Conservation (phyloP, 2,888 invertebrate species). For the Leucoma salicis region DNA sequence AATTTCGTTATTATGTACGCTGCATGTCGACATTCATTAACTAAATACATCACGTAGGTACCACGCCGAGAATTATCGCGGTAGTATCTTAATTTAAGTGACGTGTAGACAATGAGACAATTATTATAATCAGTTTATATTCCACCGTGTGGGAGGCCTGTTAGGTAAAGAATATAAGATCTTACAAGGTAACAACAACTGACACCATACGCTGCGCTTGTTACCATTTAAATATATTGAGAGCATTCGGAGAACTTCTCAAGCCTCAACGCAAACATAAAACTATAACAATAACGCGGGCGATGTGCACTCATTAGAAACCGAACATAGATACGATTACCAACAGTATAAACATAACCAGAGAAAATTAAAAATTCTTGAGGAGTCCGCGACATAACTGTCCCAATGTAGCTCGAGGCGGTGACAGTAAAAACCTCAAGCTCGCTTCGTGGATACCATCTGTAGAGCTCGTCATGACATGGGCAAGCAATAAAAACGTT, state of each 20-base stretch:
- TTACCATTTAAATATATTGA: slow-evolving; percentile 21
- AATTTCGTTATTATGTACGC: slow-evolving; percentile 25
- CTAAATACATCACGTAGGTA: slow-evolving; percentile 48
- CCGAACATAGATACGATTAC: slow-evolving; percentile 36
- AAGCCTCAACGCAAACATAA: slow-evolving; percentile 15
- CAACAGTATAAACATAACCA: slow-evolving; percentile 38
- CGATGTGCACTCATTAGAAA: slow-evolving; percentile 33
- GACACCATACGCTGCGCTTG: slow-evolving; percentile 21
- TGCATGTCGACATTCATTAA: slow-evolving; percentile 41
- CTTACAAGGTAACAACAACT: slow-evolving; percentile 11
- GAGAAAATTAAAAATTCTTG: slow-evolving; percentile 49
- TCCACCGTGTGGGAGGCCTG: slow-evolving; percentile 28
- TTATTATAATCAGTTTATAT: slow-evolving; percentile 31
- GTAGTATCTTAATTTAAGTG: slow-evolving; percentile 38
- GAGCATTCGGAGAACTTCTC: slow-evolving; percentile 11
- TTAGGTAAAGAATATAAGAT: slow-evolving; percentile 17
- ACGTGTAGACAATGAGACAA: slow-evolving; percentile 43
- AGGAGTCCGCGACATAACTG: slow-evolving; percentile 56
- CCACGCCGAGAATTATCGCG: slow-evolving; percentile 25
- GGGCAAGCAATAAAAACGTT: slow-evolving; percentile 59
- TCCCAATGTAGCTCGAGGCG: slow-evolving; percentile 47
- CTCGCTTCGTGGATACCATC: slow-evolving; percentile 60
- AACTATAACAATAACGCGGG: slow-evolving; percentile 27
- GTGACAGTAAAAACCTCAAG: slow-evolving; percentile 58
- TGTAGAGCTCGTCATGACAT: slow-evolving; percentile 56